Conservation (phyloP, 2,113 vertebrate species). For the Elephas maximus region DNA sequence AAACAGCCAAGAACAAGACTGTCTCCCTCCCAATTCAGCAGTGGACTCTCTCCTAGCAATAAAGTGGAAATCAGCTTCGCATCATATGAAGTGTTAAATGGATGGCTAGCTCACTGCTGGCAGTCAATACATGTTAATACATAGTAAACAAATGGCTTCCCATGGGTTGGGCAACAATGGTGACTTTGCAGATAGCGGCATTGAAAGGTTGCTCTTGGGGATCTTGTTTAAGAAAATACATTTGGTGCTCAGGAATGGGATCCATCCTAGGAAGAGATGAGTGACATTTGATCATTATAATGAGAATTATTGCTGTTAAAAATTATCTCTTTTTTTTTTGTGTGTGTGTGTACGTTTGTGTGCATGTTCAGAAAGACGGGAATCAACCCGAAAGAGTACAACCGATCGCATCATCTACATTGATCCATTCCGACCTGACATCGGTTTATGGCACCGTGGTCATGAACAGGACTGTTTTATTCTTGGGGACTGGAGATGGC, state of each 20-base stretch:
- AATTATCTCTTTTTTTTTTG: constrained; percentile 43
- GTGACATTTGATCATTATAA: constrained; percentile 31
- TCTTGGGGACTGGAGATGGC: constrained; percentile 93
- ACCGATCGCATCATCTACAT: constrained; percentile 87
- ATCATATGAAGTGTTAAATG: constrained; percentile 41
- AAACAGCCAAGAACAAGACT: background rate
- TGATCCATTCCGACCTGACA: constrained; percentile 90
- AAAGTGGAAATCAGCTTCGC: background rate
- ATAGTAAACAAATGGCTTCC: constrained; percentile 24
- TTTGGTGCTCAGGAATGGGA: background rate
- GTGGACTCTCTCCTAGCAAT: constrained; percentile 46
- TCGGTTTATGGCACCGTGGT: constrained; percentile 92
- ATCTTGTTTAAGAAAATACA: background rate
- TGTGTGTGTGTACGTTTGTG: constrained; percentile 71
- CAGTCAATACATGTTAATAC: constrained; percentile 57
- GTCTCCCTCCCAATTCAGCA: constrained; percentile 23
- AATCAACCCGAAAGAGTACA: constrained; percentile 41
- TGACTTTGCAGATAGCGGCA: constrained; percentile 15
- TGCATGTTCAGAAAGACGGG: constrained; percentile 82
- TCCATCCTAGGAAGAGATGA: background rate
- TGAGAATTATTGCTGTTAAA: constrained; percentile 63
- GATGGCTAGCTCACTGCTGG: constrained; percentile 59
- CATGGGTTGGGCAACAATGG: background rate
- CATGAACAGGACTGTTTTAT: constrained; percentile 90
- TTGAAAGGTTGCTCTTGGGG: background rate